Base-by-base conservation (phyloP, 2,888 invertebrate species). In the Pimpla rufipes region DNA sequence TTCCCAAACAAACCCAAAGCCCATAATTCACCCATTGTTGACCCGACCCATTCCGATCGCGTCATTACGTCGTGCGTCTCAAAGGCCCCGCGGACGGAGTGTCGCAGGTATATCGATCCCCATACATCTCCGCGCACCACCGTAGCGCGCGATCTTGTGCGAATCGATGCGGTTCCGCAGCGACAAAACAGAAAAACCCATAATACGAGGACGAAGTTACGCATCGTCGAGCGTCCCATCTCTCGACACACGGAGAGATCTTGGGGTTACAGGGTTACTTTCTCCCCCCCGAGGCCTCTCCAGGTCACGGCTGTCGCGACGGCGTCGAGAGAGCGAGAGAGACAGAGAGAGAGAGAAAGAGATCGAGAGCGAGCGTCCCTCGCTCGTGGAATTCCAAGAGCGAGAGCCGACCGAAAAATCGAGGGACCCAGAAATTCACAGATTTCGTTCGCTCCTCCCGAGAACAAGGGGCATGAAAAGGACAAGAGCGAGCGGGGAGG, bases 391-490 rank as follows among this genome's bases (percentile, higher is more conserved):
- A 89, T 89, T 88, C 85, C 86, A 84, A 55, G 75, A 71, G 57
- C 67, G 47, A 11, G 57, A 64, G 23, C 23, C 37, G 18, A 5
- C 47, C 21, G 29, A 42, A 35, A 16, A 13, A 5, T 45, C 45
- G 47, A 50, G 84, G 85, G 86, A 77, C 78, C 87, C 87, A 86
- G 86, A 89, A 90, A 90, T 89, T 87, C 88, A 88, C 87, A 87
- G 89, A 89, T 88, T 88, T 89, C 85, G 87, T 86, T 85, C 67
- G 79, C 59, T 62, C 73, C 40, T 79, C 81, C 74, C 45, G 85
- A 80, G 83, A 83, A 85, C 78, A 85, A 81, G 74, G 67, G 37
- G 66, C 47, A 59, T 45, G 62, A 40, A 57, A 66, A 81, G 62
- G 80, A 66, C 75, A 21, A 76, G 42, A 74, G 52, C 42, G 40